Percentiles rank a stretch among this genome's conserved stretches.
Evolutionary conservation across 2,113 vertebrate genomes (phyloP).

Genomic region (Perccottus glenii): DNA sequence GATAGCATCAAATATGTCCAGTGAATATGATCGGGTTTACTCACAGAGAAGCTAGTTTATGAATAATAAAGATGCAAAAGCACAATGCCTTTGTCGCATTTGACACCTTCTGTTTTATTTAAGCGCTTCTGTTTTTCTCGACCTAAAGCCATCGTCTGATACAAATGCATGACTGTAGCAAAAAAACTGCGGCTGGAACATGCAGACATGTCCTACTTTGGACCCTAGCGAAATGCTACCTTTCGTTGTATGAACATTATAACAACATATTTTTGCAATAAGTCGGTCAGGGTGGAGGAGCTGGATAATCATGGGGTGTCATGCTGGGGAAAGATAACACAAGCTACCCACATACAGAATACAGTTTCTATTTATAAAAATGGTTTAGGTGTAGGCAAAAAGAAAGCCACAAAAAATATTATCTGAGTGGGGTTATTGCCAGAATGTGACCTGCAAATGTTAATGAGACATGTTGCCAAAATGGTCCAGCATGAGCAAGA

Average conservation of each 20-base stretch:
- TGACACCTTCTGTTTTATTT: slow-evolving; percentile 25
- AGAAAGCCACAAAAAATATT: not conserved
- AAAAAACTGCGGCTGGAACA: not conserved
- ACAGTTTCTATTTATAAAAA: too few species aligned
- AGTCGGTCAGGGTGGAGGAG: not conserved
- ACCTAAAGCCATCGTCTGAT: not conserved
- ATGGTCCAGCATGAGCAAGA: too few species aligned
- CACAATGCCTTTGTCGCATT: slow-evolving; percentile 17
- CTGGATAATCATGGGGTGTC: not conserved
- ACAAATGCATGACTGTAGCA: slow-evolving; percentile 14
- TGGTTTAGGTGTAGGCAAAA: too few species aligned
- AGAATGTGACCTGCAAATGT: too few species aligned
- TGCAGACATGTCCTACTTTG: not conserved
- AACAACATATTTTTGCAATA: slow-evolving; percentile 8
- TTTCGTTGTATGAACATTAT: not conserved
- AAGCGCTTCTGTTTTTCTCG: not conserved
- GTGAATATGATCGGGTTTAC: not conserved
- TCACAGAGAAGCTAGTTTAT: slow-evolving; percentile 4
- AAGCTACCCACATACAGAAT: too few species aligned
- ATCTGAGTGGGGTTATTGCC: too few species aligned
- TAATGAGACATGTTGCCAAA: too few species aligned
- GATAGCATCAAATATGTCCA: not conserved
- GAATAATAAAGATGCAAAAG: slow-evolving; percentile 23
- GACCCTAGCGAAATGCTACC: not conserved
- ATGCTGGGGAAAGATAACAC: not conserved